These are phyloP conservation scores for Grapholita molesta DNA, from an alignment of 1,140 invertebrate species.

Conservation along the genomic window DNA sequence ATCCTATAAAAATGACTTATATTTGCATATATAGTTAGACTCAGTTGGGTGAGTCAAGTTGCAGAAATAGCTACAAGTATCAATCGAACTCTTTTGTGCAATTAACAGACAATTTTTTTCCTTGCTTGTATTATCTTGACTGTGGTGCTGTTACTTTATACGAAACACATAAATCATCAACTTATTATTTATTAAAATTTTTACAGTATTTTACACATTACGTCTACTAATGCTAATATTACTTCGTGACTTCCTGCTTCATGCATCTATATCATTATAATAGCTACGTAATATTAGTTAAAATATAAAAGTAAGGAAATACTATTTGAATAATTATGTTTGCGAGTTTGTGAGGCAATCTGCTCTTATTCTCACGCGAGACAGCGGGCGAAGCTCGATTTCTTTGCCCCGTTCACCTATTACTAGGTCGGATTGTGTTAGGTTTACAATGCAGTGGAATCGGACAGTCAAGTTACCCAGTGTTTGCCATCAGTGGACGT, in stretches of 20 bases:
- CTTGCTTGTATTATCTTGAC: too few relatives aligned
- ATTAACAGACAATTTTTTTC: too few relatives aligned
- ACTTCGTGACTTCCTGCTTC: background rate
- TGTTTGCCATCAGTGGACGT: constrained; percentile 17
- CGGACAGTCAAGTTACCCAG: constrained; percentile 17
- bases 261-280: background rate
- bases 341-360: constrained; percentile 25
- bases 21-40: too few relatives aligned
- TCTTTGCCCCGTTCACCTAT: constrained; percentile 35
- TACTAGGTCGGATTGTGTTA: constrained; percentile 12
- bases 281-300: background rate
- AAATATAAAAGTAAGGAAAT: constrained; percentile 18
- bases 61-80: too few relatives aligned
- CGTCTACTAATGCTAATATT: background rate
- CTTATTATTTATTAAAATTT: too few relatives aligned
- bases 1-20: too few relatives aligned
- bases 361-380: constrained; percentile 33
- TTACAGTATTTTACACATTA: too few relatives aligned
- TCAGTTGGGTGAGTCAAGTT: too few relatives aligned
- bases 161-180: too few relatives aligned
- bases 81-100: too few relatives aligned
- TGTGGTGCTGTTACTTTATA: too few relatives aligned
- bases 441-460: constrained; percentile 6
- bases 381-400: constrained; percentile 8
- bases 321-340: constrained; percentile 18